phyloP scores from a whole-genome alignment of 2,888 invertebrate genomes.

The Agonopterix heracliana region DNA sequence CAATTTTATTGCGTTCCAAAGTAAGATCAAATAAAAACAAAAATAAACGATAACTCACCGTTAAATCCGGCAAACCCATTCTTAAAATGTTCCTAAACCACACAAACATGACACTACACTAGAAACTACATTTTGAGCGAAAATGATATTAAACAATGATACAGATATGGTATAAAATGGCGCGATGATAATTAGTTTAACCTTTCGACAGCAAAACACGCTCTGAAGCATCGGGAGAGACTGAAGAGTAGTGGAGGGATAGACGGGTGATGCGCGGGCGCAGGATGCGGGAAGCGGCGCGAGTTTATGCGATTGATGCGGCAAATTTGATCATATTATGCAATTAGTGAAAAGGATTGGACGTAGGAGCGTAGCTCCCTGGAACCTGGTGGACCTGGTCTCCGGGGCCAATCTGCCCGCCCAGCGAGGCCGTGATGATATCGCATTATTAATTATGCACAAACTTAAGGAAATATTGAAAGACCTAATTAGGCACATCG shows the following conservation, averaged over 20 bases:
- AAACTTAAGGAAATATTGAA: slow-evolving; percentile 4
- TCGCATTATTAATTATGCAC: too few relatives aligned
- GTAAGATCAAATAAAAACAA: not conserved
- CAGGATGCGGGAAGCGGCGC: slow-evolving; percentile 7
- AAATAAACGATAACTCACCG: slow-evolving; percentile 46
- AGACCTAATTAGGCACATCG: not conserved
- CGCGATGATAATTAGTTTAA: slow-evolving; percentile 15
- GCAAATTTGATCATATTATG: too few relatives aligned
- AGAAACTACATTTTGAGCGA: slow-evolving; percentile 16
- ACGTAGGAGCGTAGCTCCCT: too few relatives aligned
- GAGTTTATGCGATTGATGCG: slow-evolving; percentile 26
- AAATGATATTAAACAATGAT: not conserved
- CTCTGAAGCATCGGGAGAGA: slow-evolving; percentile 61
- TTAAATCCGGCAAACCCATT: slow-evolving; percentile 66
- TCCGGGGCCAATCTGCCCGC: too few relatives aligned
- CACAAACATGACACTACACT: slow-evolving; percentile 45
- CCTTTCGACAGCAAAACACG: slow-evolving; percentile 71
- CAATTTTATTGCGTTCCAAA: too few relatives aligned
- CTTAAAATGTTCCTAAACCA: slow-evolving; percentile 57
- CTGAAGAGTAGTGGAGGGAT: slow-evolving; percentile 32
- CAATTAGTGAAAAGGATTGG: too few relatives aligned
- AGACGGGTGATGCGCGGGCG: slow-evolving; percentile 14
- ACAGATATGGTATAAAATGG: not conserved
- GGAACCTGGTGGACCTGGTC: too few relatives aligned
- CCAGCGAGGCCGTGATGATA: too few relatives aligned